Percentiles rank a stretch among this genome's conserved stretches.
Conservation (phyloP, 2,888 invertebrate genomes). For the Dasysyrphus albostriatus region DNA sequence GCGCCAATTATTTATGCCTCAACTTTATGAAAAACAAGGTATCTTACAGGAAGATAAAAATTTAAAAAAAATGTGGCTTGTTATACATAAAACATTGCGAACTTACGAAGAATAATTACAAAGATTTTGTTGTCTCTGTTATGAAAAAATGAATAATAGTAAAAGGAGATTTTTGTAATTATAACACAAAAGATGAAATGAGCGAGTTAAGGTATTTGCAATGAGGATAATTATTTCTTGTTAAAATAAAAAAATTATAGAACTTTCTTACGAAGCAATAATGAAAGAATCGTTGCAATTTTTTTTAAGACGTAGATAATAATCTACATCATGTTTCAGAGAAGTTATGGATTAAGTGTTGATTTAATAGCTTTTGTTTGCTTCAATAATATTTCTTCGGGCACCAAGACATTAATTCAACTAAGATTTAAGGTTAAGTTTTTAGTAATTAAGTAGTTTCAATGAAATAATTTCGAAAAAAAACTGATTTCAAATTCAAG, state of each 20-base stretch:
- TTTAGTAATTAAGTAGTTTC: too few relatives aligned
- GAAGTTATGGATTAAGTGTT: neutral
- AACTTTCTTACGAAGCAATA: neutral
- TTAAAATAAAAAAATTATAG: neutral
- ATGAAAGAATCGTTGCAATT: neutral
- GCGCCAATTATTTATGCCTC: neutral
- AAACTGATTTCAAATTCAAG: too few relatives aligned
- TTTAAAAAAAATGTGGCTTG: neutral
- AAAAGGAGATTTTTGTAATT: neutral
- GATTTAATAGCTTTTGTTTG: neutral
- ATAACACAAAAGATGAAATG: neutral
- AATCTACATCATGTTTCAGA: neutral
- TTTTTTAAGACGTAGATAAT: neutral
- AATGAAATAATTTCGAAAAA: too few relatives aligned
- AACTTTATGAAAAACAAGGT: neutral
- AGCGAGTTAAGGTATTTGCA: neutral
- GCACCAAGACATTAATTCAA: too few relatives aligned
- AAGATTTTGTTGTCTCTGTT: neutral
- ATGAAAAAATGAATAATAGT: neutral
- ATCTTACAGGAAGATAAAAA: neutral
- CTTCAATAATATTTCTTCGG: too few relatives aligned
- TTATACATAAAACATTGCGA: neutral
- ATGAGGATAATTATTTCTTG: neutral
- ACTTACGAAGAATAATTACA: neutral
- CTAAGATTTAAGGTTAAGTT: too few relatives aligned